Percentiles rank a stretch among this genome's conserved stretches.
These are phyloP conservation scores for Brachionus koreanus DNA, from an alignment of 1,140 invertebrate species.

Conservation along the genomic window DNA sequence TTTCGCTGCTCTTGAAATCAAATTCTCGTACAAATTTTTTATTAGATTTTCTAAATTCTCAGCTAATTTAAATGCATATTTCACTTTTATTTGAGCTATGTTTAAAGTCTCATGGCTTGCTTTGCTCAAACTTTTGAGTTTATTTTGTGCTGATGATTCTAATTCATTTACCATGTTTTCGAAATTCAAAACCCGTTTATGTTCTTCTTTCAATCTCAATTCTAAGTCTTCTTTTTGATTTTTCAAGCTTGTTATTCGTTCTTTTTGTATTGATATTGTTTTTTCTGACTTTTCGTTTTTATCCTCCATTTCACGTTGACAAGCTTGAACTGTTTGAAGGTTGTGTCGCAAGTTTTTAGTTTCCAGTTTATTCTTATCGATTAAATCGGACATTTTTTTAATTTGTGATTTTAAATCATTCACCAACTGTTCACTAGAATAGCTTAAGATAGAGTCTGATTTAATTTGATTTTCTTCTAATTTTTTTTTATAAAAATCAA, in stretches of 20 bases:
- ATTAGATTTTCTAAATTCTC: slow-evolving; percentile 12
- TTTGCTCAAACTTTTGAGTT: neutral
- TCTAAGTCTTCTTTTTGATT: neutral
- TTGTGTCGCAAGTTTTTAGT: neutral
- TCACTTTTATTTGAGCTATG: neutral
- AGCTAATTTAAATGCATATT: neutral
- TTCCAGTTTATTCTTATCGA: neutral
- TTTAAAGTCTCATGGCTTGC: neutral
- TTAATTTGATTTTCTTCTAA: slow-evolving; percentile 1
- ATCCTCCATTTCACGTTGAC: neutral
- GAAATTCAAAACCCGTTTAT: neutral
- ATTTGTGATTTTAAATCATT: neutral
- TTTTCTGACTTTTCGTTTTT: neutral
- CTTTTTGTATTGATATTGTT: neutral
- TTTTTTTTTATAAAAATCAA: slow-evolving; percentile 33
- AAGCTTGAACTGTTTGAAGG: neutral
- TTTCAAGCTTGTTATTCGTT: neutral
- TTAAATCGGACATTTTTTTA: neutral
- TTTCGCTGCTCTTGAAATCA: neutral
- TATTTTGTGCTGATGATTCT: neutral
- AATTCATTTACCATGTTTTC: neutral
- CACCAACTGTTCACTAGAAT: neutral
- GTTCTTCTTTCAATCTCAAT: neutral
- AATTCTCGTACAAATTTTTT: slow-evolving; percentile 17
- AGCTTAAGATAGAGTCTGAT: neutral